These are phyloP conservation scores for Rhagonycha lutea DNA, from an alignment of 2,888 invertebrate genomes.

Conservation along the genomic window DNA sequence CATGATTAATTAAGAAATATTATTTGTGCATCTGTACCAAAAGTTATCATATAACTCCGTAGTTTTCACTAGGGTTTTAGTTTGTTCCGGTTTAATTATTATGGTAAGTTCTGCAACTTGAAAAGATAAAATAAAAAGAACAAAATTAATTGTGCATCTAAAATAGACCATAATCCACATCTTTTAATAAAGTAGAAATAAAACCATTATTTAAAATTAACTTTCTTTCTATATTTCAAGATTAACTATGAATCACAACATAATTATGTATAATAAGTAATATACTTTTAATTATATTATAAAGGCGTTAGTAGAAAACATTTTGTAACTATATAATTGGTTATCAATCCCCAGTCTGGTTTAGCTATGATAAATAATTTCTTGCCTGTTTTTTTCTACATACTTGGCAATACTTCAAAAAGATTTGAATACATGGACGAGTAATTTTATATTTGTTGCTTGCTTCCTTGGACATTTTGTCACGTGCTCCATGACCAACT, in stretches of 20 bases:
- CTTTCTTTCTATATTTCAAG: not conserved
- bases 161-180: not conserved
- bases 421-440: constrained; percentile 18
- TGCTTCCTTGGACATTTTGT: not conserved
- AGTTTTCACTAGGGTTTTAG: no score
- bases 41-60: no score
- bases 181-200: not conserved
- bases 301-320: not conserved
- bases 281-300: not conserved
- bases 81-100: no score
- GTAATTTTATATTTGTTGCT: constrained; percentile 9
- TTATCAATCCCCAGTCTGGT: not conserved
- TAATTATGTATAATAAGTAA: not conserved
- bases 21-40: no score
- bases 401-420: constrained; percentile 21
- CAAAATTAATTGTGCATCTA: not conserved
- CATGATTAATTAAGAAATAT: no score
- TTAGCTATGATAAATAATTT: not conserved
- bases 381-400: constrained; percentile 14
- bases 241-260: not conserved
- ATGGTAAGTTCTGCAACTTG: no score
- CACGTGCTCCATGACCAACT: constrained; percentile 1
- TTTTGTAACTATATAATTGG: not conserved
- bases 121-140: not conserved
- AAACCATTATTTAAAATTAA: not conserved